Evolutionary conservation across 2,113 vertebrate species (phyloP).

Genomic region (Scophthalmus maximus): DNA sequence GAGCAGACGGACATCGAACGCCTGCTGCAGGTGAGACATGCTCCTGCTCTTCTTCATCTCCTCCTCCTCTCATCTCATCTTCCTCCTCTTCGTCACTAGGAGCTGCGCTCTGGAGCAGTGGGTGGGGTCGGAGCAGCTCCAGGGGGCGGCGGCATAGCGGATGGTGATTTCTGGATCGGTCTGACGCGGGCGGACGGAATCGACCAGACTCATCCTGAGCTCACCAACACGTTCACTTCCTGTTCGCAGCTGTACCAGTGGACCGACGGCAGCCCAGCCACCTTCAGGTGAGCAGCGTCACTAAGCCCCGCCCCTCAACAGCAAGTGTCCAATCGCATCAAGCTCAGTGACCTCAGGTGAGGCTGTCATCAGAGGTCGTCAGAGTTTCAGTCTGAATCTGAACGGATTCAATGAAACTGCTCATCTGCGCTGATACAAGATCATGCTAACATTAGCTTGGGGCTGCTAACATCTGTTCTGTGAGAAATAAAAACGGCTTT

Average conservation of each 20-base stretch:
- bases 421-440: no score
- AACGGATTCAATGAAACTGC: no score
- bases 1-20: slow-evolving; percentile 91
- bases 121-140: slow-evolving; percentile 10
- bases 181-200: slow-evolving; percentile 86
- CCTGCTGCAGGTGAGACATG: slow-evolving; percentile 75
- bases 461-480: no score
- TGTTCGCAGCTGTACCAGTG: slow-evolving; percentile 93
- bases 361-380: background rate
- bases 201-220: slow-evolving; percentile 68
- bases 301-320: background rate
- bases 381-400: no score
- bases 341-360: background rate
- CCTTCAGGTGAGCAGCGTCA: slow-evolving; percentile 91
- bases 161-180: slow-evolving; percentile 99
- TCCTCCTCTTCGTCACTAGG: slow-evolving; percentile 22
- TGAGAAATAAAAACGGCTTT: no score
- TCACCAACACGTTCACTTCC: slow-evolving; percentile 72
- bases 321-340: background rate
- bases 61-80: background rate
- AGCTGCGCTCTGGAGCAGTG: slow-evolving; percentile 59
- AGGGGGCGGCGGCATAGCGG: slow-evolving; percentile 79
- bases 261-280: slow-evolving; percentile 88
- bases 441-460: no score
- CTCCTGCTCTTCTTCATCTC: background rate